These are phyloP conservation scores for Erinaceus europaeus DNA, from an alignment of 2,113 vertebrate genomes.

Conservation along the genomic window DNA sequence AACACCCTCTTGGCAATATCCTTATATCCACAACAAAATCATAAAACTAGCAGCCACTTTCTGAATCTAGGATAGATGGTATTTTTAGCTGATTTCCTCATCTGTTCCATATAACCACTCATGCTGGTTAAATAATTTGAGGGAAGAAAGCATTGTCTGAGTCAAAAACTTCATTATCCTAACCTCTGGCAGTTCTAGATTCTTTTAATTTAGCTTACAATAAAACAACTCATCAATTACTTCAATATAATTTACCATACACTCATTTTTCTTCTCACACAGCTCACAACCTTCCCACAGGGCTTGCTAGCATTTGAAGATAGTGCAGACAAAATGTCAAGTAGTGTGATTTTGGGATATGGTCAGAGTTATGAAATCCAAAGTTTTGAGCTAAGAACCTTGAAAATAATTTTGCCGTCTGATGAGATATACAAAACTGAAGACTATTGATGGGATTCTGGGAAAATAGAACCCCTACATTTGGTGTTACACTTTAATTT, in stretches of 20 bases:
- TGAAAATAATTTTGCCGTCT: neutral
- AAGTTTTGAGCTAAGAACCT: neutral
- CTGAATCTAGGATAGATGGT: neutral
- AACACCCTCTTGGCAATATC: neutral
- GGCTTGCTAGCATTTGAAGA: neutral
- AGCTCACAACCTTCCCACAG: neutral
- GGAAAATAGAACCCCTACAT: neutral
- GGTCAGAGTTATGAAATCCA: neutral
- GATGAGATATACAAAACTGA: neutral
- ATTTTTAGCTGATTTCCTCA: neutral
- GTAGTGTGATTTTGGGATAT: neutral
- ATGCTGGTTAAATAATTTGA: neutral
- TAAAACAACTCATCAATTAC: neutral
- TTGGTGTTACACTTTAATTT: neutral
- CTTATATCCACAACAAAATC: neutral
- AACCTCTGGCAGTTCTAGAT: neutral
- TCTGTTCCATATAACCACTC: neutral
- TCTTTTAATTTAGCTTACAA: neutral
- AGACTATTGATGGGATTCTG: neutral
- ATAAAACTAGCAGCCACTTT: neutral
- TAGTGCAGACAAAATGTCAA: neutral
- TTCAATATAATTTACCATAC: neutral
- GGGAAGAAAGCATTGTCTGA: neutral
- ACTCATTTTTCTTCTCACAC: neutral
- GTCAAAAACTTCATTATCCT: neutral